Evolutionary conservation across 2,113 vertebrate species (phyloP), one percentile per base, ranked within the genome.

Genomic region (Lepisosteus osseus): DNA sequence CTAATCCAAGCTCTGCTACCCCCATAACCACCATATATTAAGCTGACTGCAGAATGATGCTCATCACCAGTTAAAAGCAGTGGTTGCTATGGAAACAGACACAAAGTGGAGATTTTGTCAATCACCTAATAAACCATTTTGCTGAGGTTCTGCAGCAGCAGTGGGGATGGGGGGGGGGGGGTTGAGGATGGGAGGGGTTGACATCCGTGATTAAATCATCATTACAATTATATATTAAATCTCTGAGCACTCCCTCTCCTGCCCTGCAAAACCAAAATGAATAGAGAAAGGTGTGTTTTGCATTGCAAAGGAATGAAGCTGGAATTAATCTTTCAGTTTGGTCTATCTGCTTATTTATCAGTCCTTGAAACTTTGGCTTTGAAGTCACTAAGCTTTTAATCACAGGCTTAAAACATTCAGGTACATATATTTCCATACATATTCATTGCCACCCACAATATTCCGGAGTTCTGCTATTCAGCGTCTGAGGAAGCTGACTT

Each of bases 41-140:
- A 51, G 9, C 47, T 9, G 5, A 5, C 47, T 51, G 5, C 9
- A 9, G 5, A 9, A 51, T 51, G 47, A 71, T 82, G 75, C 81
- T 65, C 72, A 63, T 72, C 65, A 72, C 9, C 9, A 59, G 80
- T 66, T 70, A 64, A 80, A 77, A 74, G 73, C 73, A 57, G 63
- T 54, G 67, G 87, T 91, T 80, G 83, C 87, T 83, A 89, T 85
- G 78, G 86, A 78, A 84, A 91, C 89, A 61, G 73, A 69, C 69
- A 72, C 78, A 71, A 78, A 76, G 59, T 70, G 74, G 62, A 83
- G 82, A 88, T 78, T 62, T 64, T 62, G 76, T 17, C 56, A 79
- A 76, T 51, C 17, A 64, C 8, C 62, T 72, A 43, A 7, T 45
- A 41, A 14, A 72, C 11, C 61, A 44, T 11, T 71, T 45, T 44